Conservation (phyloP, 2,888 invertebrate genomes). For the Nomada ferruginata region DNA sequence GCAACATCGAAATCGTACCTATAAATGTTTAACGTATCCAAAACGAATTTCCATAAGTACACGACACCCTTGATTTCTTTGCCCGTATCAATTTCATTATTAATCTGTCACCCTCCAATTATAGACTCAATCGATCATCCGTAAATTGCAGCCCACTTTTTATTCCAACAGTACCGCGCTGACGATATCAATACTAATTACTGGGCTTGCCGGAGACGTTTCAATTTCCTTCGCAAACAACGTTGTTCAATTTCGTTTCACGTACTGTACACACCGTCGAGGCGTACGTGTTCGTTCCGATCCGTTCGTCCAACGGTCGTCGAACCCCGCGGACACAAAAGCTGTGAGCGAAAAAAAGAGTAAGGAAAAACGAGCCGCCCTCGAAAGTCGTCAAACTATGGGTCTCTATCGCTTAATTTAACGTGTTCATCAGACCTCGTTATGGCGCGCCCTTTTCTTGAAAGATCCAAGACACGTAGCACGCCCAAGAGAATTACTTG, state of each 20-base stretch:
- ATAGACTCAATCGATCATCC: background rate
- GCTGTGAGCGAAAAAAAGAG: background rate
- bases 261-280: conserved; percentile 1
- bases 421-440: conserved; percentile 44
- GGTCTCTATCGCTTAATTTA: conserved; percentile 24
- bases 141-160: background rate
- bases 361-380: too few relatives aligned
- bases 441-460: conserved; percentile 30
- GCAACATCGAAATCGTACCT: too few relatives aligned
- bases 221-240: conserved; percentile 8
- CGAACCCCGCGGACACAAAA: background rate
- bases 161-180: background rate
- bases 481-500: conserved; percentile 57
- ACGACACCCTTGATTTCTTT: too few relatives aligned
- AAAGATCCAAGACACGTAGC: conserved; percentile 51
- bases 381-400: background rate
- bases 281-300: background rate
- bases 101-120: background rate
- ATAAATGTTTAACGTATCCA: too few relatives aligned
- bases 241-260: background rate
- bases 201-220: background rate
- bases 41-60: background rate
- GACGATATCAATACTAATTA: conserved; percentile 1
- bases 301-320: background rate
- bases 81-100: background rate